Base-by-base conservation (phyloP, 2,888 invertebrate genomes). In the Salpingus planirostris region DNA sequence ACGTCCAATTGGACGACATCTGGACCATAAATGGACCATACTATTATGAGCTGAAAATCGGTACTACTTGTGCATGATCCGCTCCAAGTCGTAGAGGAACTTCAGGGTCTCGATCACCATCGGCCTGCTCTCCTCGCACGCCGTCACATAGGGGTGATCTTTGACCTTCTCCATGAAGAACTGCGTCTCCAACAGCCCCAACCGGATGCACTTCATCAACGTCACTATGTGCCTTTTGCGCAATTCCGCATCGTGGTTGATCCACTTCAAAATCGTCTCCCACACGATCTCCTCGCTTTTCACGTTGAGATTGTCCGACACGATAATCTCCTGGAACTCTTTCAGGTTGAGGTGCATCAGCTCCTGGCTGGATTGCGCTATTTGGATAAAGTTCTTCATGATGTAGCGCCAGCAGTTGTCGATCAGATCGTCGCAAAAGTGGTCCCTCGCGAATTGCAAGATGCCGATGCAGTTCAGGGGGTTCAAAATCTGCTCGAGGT, bases 81-180 rank as follows among this genome's bases (percentile, higher is more conserved):
- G 86, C 66, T 92, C 91, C 55, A 93, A 69, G 60, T 92, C 91
- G 65, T 91, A 91, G 26, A 93, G 71, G 62, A 92, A 92, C 58
- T 86, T 87, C 21, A 93, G 67, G 0, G 92, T 90, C 61, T 92
- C 90, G 18, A 92, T 88, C 41, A 93, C 83, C 42, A 92, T 77
- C 0, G 91, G 90, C 10, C 86, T 76, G 46, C 91, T 89, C 6
- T 79, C 78, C 43, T 88, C 86, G 55, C 85, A 83, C 29, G 80
- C 80, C 7, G 77, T 73, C 0, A 95, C 88, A 60, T 86, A 91
- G 0, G 80, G 80, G 60, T 93, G 89, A 43, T 86, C 84, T 60
- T 88, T 89, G 1, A 90, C 88, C 55, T 83, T 80, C 60, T 92
- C 91, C 59, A 91, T 72, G 62, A 93, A 93, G 62, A 83, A 92